phyloP scores from a whole-genome alignment of 2,797 vertebrate genomes.

The Chaunax sp. region DNA sequence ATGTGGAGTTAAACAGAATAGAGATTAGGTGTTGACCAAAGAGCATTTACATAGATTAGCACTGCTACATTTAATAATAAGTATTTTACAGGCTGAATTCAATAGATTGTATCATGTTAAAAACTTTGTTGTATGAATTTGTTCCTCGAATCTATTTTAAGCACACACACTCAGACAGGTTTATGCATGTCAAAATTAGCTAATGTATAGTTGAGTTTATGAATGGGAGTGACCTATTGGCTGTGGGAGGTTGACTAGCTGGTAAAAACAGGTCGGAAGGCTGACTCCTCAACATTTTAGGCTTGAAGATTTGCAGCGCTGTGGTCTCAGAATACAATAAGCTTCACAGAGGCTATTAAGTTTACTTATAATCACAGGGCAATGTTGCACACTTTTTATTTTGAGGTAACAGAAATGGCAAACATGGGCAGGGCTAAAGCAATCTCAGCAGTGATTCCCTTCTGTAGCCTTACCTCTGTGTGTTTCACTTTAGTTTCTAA shows the following conservation, averaged over 20 bases:
- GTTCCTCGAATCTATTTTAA: conserved; percentile 15
- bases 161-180: conserved; percentile 26
- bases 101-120: not conserved
- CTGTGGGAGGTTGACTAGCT: conserved; percentile 19
- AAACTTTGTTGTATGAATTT: not conserved
- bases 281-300: conserved; percentile 25
- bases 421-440: conserved; percentile 8
- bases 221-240: conserved; percentile 42
- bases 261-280: conserved; percentile 12
- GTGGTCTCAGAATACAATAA: conserved; percentile 13
- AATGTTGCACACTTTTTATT: conserved; percentile 30
- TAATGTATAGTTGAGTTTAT: conserved; percentile 43
- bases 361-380: conserved; percentile 24
- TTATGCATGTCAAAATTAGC: conserved; percentile 52
- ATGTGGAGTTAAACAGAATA: conserved; percentile 14
- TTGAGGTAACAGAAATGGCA: conserved; percentile 10
- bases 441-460: conserved; percentile 35
- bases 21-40: not conserved
- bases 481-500: conserved; percentile 41
- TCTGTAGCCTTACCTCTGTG: conserved; percentile 32
- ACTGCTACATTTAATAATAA: not conserved
- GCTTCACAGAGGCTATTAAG: conserved; percentile 9
- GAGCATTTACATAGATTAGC: not conserved
- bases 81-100: not conserved
- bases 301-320: conserved; percentile 28